Conservation (phyloP, 2,113 vertebrate species). For the Bubo blakistoni region DNA sequence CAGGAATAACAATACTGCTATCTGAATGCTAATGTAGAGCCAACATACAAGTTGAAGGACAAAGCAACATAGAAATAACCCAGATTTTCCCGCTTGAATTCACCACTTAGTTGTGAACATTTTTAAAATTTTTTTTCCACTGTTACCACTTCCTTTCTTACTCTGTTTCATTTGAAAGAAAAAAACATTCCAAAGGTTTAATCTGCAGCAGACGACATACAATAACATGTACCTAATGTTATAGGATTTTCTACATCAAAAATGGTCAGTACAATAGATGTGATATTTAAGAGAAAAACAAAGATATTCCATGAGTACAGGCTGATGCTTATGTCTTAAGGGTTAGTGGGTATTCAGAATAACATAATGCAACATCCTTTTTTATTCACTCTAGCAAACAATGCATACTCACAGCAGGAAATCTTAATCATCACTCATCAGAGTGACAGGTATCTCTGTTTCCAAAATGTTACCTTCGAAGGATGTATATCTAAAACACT, state of each 20-base stretch:
- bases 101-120: background rate
- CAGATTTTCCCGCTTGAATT: constrained; percentile 26
- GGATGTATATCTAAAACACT: background rate
- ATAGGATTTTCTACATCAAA: rapidly evolving
- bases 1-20: constrained; percentile 40
- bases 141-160: background rate
- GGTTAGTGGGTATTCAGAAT: background rate
- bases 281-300: background rate
- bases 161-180: background rate
- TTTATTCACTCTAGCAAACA: background rate
- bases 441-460: background rate
- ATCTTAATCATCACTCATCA: background rate
- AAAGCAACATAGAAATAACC: constrained; percentile 56
- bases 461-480: background rate
- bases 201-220: background rate
- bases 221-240: background rate
- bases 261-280: rapidly evolving
- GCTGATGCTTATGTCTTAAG: background rate
- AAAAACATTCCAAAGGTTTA: background rate
- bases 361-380: background rate
- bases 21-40: constrained; percentile 67
- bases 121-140: background rate
- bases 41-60: constrained; percentile 68
- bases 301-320: background rate
- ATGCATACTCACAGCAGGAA: background rate